phyloP scores from a whole-genome alignment of 2,113 vertebrate genomes.

The Ginglymostoma cirratum region DNA sequence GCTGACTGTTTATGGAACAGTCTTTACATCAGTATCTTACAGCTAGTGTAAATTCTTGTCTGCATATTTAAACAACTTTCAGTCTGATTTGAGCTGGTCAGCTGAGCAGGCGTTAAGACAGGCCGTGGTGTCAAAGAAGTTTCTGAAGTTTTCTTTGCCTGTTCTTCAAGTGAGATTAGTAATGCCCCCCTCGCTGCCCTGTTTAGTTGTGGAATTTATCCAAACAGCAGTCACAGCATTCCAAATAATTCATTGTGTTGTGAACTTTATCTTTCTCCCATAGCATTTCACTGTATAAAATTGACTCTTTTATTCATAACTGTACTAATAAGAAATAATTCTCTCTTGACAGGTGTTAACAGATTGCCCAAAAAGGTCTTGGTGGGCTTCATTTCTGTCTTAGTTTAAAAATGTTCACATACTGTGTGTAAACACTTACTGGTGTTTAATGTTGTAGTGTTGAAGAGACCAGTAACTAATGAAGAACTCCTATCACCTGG shows the following conservation, averaged over 20 bases:
- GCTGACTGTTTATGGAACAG: not conserved
- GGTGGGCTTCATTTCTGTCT: not conserved
- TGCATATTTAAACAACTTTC: not conserved
- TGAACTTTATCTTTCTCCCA: not conserved
- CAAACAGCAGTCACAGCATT: not conserved
- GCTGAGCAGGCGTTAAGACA: not conserved
- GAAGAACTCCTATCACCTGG: slow-evolving; percentile 70
- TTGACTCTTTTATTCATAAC: not conserved
- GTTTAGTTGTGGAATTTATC: not conserved
- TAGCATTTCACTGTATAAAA: not conserved
- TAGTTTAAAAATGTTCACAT: not conserved
- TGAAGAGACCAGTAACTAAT: slow-evolving; percentile 61
- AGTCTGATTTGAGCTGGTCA: not conserved
- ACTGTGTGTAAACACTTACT: not conserved
- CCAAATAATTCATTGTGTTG: not conserved
- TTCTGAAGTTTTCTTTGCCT: not conserved
- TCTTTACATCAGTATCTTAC: not conserved
- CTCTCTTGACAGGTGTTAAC: not conserved
- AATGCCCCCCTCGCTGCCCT: not conserved
- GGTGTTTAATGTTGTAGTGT: slow-evolving; percentile 51
- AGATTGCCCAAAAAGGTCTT: not conserved
- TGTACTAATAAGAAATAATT: not conserved
- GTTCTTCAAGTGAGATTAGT: not conserved
- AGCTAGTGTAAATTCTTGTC: not conserved
- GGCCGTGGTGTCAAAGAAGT: not conserved